Base-by-base conservation (phyloP, 2,797 vertebrate species). In the Sebastes baramenuke region DNA sequence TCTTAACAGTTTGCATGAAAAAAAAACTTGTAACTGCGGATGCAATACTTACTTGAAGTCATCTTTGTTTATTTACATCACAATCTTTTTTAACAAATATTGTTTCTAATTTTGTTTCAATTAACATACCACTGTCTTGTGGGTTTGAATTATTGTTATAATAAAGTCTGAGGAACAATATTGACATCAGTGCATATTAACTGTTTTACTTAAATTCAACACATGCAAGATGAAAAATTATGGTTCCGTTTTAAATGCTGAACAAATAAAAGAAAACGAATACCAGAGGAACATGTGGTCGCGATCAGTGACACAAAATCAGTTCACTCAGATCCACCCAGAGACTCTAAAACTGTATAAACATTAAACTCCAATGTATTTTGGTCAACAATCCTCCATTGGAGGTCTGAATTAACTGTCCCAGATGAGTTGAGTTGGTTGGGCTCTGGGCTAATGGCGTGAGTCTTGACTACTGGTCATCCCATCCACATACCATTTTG, bases 401-500 rank as follows among this genome's bases (percentile, higher is more conserved):
- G 75, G 71, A 84, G 74, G 73, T 72, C 12, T 62, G 36, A 46
- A 13, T 25, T 22, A 27, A 34, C 52, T 38, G 67, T 64, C 25
- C 25, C 12, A 38, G 27, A 16, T 55, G 14, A 29, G 27, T 25
- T 62, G 14, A 54, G 0, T 62, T 54, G 4, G 20, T 25, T 32
- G 27, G 18, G 46, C 46, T 92, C 59, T 87, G 46, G 52, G 34
- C 27, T 83, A 65, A 32, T 30, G 64, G 5, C 69, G 66, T 4
- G 76, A 81, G 18, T 84, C 72, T 61, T 36, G 46, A 75, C 32
- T 80, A 1, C 32, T 84, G 16, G 27, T 83, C 66, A 95, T 92
- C 73, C 91, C 93, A 22, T 95, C 92, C 78, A 97, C 89, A 0
- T 95, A 99, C 97, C 97, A 98, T 7, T 89, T 89, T 1, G 97